Conservation (phyloP, 2,888 invertebrate species). For the Dichetophora obliterata region DNA sequence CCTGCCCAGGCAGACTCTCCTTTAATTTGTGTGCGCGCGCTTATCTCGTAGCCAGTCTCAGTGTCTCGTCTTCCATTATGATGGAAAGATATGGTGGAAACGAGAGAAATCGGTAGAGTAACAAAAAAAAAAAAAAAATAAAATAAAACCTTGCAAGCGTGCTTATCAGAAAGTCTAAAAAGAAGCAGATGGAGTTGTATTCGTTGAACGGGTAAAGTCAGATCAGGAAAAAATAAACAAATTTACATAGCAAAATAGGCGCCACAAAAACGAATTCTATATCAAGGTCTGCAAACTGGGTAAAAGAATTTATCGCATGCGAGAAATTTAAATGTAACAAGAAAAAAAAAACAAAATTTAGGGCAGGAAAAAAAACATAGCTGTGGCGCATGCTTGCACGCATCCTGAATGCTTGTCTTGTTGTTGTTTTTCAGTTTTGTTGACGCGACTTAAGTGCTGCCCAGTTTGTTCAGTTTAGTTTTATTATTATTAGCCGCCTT, state of each 20-base stretch:
- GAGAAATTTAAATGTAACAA: slow-evolving; percentile 35
- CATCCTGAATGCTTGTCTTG: neutral
- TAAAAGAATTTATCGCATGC: slow-evolving; percentile 51
- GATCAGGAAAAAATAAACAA: neutral
- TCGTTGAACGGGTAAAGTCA: neutral
- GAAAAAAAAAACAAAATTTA: neutral
- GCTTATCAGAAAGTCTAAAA: slow-evolving; percentile 40
- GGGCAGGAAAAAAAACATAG: no score
- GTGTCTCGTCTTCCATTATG: slow-evolving; percentile 72
- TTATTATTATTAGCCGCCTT: slow-evolving; percentile 54
- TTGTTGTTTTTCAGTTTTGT: neutral
- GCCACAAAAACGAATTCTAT: neutral
- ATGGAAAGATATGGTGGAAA: slow-evolving; percentile 65
- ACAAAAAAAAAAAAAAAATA: slow-evolving; percentile 48
- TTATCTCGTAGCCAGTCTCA: slow-evolving; percentile 71
- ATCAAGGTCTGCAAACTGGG: slow-evolving; percentile 16
- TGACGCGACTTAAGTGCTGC: slow-evolving; percentile 50
- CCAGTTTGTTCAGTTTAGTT: slow-evolving; percentile 67
- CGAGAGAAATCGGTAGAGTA: slow-evolving; percentile 4
- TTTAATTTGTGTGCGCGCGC: slow-evolving; percentile 46
- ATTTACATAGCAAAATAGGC: slow-evolving; percentile 13
- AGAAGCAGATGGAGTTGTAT: slow-evolving; percentile 19
- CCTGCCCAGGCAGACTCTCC: no score
- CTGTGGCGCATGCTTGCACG: slow-evolving; percentile 28
- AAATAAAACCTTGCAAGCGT: slow-evolving; percentile 55